Percentiles rank a stretch among this genome's conserved stretches.
phyloP scores from a whole-genome alignment of 2,888 invertebrate species.

The Chironomus riparius region DNA sequence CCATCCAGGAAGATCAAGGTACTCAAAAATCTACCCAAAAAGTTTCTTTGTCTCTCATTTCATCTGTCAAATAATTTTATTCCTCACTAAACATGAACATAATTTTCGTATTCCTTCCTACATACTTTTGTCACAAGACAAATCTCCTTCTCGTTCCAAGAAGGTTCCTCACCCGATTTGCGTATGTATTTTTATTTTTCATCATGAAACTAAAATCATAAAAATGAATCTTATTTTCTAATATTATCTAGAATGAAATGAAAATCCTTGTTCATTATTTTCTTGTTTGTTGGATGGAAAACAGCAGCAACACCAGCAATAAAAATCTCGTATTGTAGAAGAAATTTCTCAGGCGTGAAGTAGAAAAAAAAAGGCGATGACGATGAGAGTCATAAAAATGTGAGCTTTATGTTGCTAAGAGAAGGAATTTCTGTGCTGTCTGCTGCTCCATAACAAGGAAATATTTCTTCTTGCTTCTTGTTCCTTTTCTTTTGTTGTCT shows the following conservation, averaged over 20 bases:
- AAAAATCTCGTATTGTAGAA: background rate
- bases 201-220: constrained; percentile 2
- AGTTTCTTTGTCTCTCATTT: too few relatives aligned
- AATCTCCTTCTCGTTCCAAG: background rate
- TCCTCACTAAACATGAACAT: too few relatives aligned
- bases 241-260: background rate
- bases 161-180: background rate
- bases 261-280: constrained; percentile 20
- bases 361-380: background rate
- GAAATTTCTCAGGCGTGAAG: background rate
- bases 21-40: too few relatives aligned
- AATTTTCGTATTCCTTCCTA: too few relatives aligned
- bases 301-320: background rate
- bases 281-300: background rate
- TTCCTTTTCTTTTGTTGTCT: too few relatives aligned
- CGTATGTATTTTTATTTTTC: too few relatives aligned
- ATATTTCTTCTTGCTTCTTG: too few relatives aligned
- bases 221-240: constrained; percentile 6
- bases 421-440: background rate
- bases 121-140: background rate
- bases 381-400: background rate
- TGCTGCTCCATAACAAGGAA: too few relatives aligned
- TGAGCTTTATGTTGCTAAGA: background rate
- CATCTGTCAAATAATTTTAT: too few relatives aligned
- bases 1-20: too few relatives aligned